Conservation (phyloP, 1,140 invertebrate genomes). For the Bombus waltoni region DNA sequence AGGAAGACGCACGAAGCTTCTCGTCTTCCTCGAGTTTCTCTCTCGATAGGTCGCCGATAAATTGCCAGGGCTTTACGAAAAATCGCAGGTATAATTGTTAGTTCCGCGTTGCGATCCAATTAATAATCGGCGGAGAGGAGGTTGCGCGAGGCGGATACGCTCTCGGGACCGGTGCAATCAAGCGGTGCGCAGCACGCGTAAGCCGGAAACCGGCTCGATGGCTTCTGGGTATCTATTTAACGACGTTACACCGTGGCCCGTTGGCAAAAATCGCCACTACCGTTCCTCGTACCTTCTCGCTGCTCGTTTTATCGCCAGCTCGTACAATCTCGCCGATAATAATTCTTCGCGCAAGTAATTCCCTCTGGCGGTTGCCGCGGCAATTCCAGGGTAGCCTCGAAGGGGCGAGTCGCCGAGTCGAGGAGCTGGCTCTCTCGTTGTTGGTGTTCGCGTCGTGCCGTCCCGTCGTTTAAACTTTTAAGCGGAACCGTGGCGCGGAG, state of each 20-base stretch:
- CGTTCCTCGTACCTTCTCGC: neutral
- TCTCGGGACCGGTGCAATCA: constrained; percentile 46
- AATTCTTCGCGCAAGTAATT: neutral
- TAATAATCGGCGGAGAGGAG: neutral
- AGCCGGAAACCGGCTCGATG: constrained; percentile 67
- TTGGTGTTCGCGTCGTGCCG: neutral
- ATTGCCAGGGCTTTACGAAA: neutral
- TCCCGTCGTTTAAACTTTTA: neutral
- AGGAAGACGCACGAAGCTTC: neutral
- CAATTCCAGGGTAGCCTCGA: neutral
- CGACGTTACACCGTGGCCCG: constrained; percentile 41
- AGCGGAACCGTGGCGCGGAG: neutral
- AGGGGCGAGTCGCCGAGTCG: too few species aligned
- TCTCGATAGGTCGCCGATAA: neutral
- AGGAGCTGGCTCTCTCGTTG: too few species aligned
- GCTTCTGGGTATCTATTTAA: constrained; percentile 67
- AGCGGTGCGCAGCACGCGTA: constrained; percentile 42
- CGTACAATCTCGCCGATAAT: neutral
- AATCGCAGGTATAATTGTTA: constrained; percentile 9
- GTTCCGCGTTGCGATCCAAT: constrained; percentile 15
- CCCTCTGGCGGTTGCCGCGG: neutral
- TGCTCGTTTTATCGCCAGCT: neutral
- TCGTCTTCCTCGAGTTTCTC: neutral
- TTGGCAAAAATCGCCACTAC: constrained; percentile 49
- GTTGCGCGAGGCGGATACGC: constrained; percentile 32